A percentile compares a stretch with the other conserved stretches of the same genome.
phyloP scores from a whole-genome alignment of 2,797 vertebrate genomes.

The Galaxias olidus region DNA sequence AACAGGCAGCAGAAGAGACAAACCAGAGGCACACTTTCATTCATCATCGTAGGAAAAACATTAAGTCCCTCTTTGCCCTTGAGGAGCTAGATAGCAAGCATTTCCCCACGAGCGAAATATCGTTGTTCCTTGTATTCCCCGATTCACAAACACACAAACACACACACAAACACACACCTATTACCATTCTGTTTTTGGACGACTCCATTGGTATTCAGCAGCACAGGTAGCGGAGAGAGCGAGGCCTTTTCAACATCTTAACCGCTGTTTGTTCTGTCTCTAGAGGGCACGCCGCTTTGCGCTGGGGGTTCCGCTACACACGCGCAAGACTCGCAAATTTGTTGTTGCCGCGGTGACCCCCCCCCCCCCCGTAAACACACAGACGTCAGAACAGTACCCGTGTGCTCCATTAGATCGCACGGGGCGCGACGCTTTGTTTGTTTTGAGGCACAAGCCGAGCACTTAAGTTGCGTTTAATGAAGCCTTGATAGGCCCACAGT shows the following conservation, averaged over 20 bases:
- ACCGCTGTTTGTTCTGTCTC: slow-evolving; percentile 78
- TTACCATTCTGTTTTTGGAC: slow-evolving; percentile 43
- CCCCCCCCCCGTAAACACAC: slow-evolving; percentile 53
- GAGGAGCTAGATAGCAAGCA: neutral
- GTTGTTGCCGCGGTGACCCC: slow-evolving; percentile 61
- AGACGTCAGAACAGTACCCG: slow-evolving; percentile 48
- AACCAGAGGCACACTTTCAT: slow-evolving; percentile 31
- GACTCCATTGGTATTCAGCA: slow-evolving; percentile 77
- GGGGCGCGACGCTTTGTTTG: slow-evolving; percentile 60
- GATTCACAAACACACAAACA: no score
- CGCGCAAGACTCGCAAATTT: slow-evolving; percentile 69
- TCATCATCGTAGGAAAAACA: neutral
- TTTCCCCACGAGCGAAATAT: no score
- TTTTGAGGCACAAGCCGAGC: slow-evolving; percentile 51
- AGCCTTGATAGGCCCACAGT: neutral
- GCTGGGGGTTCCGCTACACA: slow-evolving; percentile 71
- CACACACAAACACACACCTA: slow-evolving; percentile 28
- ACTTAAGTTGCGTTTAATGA: slow-evolving; percentile 70
- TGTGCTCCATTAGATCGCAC: slow-evolving; percentile 52
- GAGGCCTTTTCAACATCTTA: slow-evolving; percentile 79
- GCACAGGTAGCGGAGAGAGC: slow-evolving; percentile 75
- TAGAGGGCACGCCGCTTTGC: slow-evolving; percentile 71
- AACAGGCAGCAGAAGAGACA: slow-evolving; percentile 30
- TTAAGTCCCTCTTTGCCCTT: slow-evolving; percentile 1
- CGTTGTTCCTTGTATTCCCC: no score